Base-by-base conservation (phyloP, 2,797 vertebrate genomes). In the Chiroxiphia lanceolata region DNA sequence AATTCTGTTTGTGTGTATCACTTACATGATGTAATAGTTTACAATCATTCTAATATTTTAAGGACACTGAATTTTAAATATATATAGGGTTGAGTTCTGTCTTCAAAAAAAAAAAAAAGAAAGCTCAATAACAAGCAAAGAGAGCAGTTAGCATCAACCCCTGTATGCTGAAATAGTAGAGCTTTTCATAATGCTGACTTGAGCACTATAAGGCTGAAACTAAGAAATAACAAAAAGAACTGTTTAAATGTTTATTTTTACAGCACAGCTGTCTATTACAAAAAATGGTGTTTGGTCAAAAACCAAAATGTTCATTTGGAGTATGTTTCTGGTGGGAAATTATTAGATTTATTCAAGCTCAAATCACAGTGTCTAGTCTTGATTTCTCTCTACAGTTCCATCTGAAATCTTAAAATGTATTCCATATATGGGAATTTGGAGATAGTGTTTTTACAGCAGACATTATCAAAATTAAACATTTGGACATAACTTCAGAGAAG, bases 231-330 rank as follows among this genome's bases (percentile, higher is more conserved):
- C 65, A 93, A 94, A 47, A 54, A 78, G 51, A 68, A 50, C 53
- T 65, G 15, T 75, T 87, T 47, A 74, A 92, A 59, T 13, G 31
- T 77, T 91, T 88, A n/a, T 76, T 95, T 90, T 86, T 72, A 57
- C 38, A 85, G n/a, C 42, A 86, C 53, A 89, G 25, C 26, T 94
- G n/a, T 70, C 69, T 85, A 63, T 78, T 94, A 65, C 71, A 87
- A 92, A 87, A 92, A 89, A 87, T 15, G 17, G n/a, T 88, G 11
- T 83, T 92, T 94, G 45, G 20, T 68, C 17, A 70, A 83, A 87
- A 95, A 65, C 0, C 33, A 82, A 71, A 86, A 51, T 50, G 48
- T 61, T 83, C 20, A 19, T 74, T 87, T 87, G 45, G 27, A 81
- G 20, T 53, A 54, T 47, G 22, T 64, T 93, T 87, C 90, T 74